Evolutionary conservation across 2,888 invertebrate species (phyloP), one percentile per base, ranked within the genome.

Genomic region (Aromia moschata): DNA sequence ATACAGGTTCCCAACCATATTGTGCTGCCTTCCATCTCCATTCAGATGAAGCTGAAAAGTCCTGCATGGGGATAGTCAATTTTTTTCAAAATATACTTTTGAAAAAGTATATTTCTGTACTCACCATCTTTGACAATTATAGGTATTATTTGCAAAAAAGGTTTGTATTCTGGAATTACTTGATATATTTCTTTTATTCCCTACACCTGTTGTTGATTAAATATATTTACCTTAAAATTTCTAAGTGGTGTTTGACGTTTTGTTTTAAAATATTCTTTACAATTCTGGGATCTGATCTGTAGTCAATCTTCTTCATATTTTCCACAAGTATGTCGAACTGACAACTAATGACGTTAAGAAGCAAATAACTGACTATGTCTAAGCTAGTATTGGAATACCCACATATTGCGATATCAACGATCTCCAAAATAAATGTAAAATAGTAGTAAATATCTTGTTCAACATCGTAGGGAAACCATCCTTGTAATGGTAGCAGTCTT

Each of bases 271-370:
- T 17, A 16, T 40, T 40, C 7, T 15, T 17, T 7, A 40, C 16
- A 12, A 1, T 40, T 16, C 10, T 3, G 4, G 2, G 16, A 16
- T 40, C 9, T 12, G 10, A 4, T 5, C 9, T 17, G 17, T 40
- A 40, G 16, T 40, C 40, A 40, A 40, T 40, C 9, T 40, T 40
- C 17, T 10, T 15, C 16, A 40, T 10, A 40, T 40, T 40, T 16
- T 40, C 40, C 40, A 40, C 17, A 16, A 40, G 40, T 16, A 16
- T 16, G 10, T 40, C 40, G 17, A 40, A 40, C 17, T 40, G 40
- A 40, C 40, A 40, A 16, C 16, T 9, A 2, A 11, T 16, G 1
- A 40, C 16, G 2, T 15, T 16, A 4, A 40, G 15, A 10, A 40
- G n/a, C 10, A 40, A 40, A 9, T 17, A 40, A 17, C n/a, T 40